Evolutionary conservation across 2,888 invertebrate species (phyloP), one percentile per base, ranked within the genome.

Genomic region (Pyrrhia umbra): DNA sequence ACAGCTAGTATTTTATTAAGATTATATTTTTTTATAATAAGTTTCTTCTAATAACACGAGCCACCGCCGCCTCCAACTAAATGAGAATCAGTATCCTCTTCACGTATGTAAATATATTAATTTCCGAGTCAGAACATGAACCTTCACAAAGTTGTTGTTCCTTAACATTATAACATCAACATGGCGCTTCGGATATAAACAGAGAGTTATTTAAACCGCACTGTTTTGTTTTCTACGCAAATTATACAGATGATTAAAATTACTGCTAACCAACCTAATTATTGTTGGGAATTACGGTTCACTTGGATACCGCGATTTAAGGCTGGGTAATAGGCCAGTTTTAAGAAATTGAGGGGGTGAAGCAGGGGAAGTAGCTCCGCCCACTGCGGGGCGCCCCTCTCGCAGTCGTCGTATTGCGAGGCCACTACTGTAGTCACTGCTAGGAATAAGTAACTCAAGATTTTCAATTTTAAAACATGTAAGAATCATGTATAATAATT

Each of bases 91-190:
- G 71, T 64, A 67, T 61, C 60, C 60, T 63, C 64, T 68, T 75
- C 61, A 69, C 68, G 70, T 81, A 77, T 77, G 75, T 79, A 80
- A 83, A 82, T 82, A 80, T 79, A 81, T 80, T 77, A 79, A 79
- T 80, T 80, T 81, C 68, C 57, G 74, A 81, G 78, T 72, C 77
- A 79, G 79, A 87, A 84, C 85, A 82, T 79, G 73, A 73, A 74
- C 70, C 46, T 62, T 68, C 75, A 51, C 72, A 61, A 84, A 86
- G 81, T 85, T 83, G 68, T 76, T 71, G 83, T 84, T 83, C 68
- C 60, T 61, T 69, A 83, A 84, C 84, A 80, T 79, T 86, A 83
- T 80, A 82, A 84, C 76, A 84, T 84, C 79, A 90, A 84, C 84
- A 83, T 76, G 80, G n/a, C 68, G 73, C 64, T 64, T 68, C 80